These are phyloP conservation scores for Labeo rohita DNA, from an alignment of 2,113 vertebrate species.

Conservation along the genomic window DNA sequence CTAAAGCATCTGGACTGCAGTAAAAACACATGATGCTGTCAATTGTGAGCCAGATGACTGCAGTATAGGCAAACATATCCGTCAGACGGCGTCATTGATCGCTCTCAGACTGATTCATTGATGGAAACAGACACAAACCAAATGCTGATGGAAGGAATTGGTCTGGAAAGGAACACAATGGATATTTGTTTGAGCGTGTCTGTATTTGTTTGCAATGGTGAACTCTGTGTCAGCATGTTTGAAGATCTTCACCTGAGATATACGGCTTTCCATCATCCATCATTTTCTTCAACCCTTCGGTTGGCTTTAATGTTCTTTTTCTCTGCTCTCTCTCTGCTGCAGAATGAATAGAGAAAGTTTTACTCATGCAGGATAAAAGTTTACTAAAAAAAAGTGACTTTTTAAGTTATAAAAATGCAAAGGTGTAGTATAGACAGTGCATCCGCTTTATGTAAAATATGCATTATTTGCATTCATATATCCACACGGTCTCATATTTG, in stretches of 20 bases:
- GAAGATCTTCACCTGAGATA: constrained; percentile 1
- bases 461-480: background rate
- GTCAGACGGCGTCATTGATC: background rate
- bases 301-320: background rate
- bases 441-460: background rate
- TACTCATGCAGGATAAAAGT: background rate
- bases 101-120: constrained; percentile 9
- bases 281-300: background rate
- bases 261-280: background rate
- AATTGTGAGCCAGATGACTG: background rate
- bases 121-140: background rate
- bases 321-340: background rate
- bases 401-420: background rate
- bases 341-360: background rate
- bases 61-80: background rate
- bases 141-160: background rate
- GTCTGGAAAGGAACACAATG: background rate
- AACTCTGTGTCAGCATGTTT: background rate
- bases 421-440: background rate
- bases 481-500: background rate
- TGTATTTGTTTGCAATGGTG: background rate
- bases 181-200: background rate
- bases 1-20: background rate
- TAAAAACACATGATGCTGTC: background rate
- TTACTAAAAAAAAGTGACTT: background rate